These are phyloP conservation scores for Caenorhabditis zanzibari DNA, from an alignment of 2,888 invertebrate genomes.

Conservation along the genomic window DNA sequence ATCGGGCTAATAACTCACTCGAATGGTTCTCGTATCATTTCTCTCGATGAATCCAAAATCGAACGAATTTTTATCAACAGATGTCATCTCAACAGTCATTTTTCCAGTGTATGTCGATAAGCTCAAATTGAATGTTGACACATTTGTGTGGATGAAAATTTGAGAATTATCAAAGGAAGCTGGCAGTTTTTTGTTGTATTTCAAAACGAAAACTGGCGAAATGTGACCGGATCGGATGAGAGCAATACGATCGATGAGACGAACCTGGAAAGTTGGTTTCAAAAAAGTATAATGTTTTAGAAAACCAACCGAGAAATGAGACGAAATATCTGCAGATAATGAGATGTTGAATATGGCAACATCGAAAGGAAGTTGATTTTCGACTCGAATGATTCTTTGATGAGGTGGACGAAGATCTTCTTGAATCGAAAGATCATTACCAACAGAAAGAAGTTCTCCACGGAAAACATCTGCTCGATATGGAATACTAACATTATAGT, in stretches of 20 bases:
- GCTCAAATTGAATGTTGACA: constrained; percentile 87
- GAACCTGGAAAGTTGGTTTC: constrained; percentile 68
- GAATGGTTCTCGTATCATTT: constrained; percentile 87
- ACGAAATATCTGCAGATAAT: constrained; percentile 86
- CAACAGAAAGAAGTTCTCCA: constrained; percentile 80
- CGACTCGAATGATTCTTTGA: constrained; percentile 85
- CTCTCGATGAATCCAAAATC: constrained; percentile 86
- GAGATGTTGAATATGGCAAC: constrained; percentile 89
- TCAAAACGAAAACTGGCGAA: constrained; percentile 76
- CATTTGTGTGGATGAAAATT: constrained; percentile 88
- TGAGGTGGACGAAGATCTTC: constrained; percentile 69
- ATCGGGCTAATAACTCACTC: constrained; percentile 79
- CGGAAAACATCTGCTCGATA: constrained; percentile 86
- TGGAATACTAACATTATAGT: constrained; percentile 87
- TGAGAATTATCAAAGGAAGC: constrained; percentile 80
- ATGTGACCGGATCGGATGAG: constrained; percentile 73
- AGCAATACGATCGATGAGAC: constrained; percentile 69
- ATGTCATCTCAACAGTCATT: constrained; percentile 82
- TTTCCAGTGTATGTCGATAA: constrained; percentile 62
- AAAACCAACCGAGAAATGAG: constrained; percentile 74
- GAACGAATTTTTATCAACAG: constrained; percentile 83
- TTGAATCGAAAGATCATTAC: constrained; percentile 71
- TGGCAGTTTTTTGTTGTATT: constrained; percentile 74
- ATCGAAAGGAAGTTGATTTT: constrained; percentile 89
- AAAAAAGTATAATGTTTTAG: too few species aligned